A percentile compares a stretch with the other conserved stretches of the same genome.
phyloP scores from a whole-genome alignment of 1,140 invertebrate species.

The Caenorhabditis brenneri region DNA sequence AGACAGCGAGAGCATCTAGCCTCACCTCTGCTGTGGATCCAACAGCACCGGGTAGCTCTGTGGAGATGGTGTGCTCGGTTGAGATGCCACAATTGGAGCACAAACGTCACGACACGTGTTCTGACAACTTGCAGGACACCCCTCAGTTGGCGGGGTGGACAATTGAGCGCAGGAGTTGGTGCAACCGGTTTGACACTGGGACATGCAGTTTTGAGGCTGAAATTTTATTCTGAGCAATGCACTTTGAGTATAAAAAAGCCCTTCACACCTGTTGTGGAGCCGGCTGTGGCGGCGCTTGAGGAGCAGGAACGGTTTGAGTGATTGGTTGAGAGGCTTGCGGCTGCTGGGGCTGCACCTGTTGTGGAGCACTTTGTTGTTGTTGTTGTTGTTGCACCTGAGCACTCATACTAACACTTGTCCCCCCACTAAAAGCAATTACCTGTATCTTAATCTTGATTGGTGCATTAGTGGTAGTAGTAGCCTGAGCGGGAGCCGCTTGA shows the following conservation, averaged over 20 bases:
- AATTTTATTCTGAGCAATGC: not conserved
- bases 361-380: conserved; percentile 12
- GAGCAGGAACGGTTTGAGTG: not conserved
- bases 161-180: conserved; percentile 11
- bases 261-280: conserved; percentile 4
- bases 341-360: not conserved
- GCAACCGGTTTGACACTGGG: not conserved
- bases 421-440: not conserved
- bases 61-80: not conserved
- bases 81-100: conserved; percentile 15
- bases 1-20: too few species aligned
- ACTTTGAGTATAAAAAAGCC: too few species aligned
- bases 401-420: not conserved
- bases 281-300: not conserved
- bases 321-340: not conserved
- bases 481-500: not conserved
- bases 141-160: not conserved
- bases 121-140: conserved; percentile 19
- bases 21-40: conserved; percentile 41
- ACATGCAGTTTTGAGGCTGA: not conserved
- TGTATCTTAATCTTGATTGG: conserved; percentile 16
- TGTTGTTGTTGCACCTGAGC: conserved; percentile 12
- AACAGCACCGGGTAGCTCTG: conserved; percentile 25
- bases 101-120: conserved; percentile 36
- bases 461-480: not conserved